Evolutionary conservation across 2,113 vertebrate species (phyloP), one percentile per base, ranked within the genome.

Genomic region (Halichoeres trimaculatus): DNA sequence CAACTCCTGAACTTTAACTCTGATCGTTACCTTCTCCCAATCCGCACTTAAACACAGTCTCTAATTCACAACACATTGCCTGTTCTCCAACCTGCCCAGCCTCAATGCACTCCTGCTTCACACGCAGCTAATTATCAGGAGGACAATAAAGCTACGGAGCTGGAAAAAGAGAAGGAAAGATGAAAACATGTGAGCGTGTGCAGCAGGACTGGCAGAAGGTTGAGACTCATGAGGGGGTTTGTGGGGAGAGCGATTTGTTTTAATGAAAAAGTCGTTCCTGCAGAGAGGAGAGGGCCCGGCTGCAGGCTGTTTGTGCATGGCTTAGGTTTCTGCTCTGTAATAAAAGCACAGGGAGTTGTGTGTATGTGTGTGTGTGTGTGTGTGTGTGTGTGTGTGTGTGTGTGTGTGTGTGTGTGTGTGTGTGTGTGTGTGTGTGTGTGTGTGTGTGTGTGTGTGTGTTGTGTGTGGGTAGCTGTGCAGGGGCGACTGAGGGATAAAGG

Each of bases 281-380:
- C 45, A 75, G 68, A 90, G 85, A 72, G 76, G 78, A 78, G 43
- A 69, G 61, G 54, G 69, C 19, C 80, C 41, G 45, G 81, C 91
- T 78, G 64, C 55, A 24, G 87, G 88, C 88, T 92, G 87, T 93
- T 91, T 91, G 87, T 87, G 81, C 88, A 90, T 56, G 86, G 85
- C 84, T 93, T 85, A 75, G 23, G 88, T 93, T 92, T 93, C 92
- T 90, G 52, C 71, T 62, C 70, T 70, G 84, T 87, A 91, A 93
- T 90, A 89, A 92, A 92, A 93, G 81, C 77, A 86, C 63, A 57
- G 55, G 51, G 68, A 82, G 78, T 75, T 56, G 79, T 45, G 70
- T 62, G 56, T 43, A 50, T 54, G 57, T 60, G 14, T 63, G 52
- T 65, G 52, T 45, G 57, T 62, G 63, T 70, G 61, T 72, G 68